Evolutionary conservation across 2,888 invertebrate genomes (phyloP).

Genomic region (Hemistola chrysoprasaria): DNA sequence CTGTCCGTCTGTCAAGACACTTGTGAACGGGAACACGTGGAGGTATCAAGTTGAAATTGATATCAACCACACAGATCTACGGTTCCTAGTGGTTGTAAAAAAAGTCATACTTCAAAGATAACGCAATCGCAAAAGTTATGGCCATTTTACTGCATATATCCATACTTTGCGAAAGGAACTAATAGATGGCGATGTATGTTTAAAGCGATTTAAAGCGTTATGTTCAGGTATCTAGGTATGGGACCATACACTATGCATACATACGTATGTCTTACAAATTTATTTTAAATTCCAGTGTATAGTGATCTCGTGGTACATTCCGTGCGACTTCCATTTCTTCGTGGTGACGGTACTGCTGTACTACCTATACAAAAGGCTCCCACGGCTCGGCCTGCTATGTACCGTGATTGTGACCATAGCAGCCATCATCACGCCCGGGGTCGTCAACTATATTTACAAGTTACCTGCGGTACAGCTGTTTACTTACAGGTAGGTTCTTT

Average conservation of each 20-base stretch:
- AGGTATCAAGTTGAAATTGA: too few species aligned
- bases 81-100: too few species aligned
- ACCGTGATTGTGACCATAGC: slow-evolving; percentile 53
- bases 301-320: slow-evolving; percentile 86
- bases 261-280: neutral
- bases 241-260: too few species aligned
- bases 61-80: too few species aligned
- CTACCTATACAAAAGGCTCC: slow-evolving; percentile 62
- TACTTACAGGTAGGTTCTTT: slow-evolving; percentile 75
- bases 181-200: too few species aligned
- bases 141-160: too few species aligned
- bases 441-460: slow-evolving; percentile 71
- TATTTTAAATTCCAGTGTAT: slow-evolving; percentile 79
- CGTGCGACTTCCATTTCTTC: slow-evolving; percentile 87
- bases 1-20: too few species aligned
- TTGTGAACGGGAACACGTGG: too few species aligned
- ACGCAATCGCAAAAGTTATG: too few species aligned
- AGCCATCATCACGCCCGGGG: slow-evolving; percentile 75
- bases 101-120: too few species aligned
- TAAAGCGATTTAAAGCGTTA: neutral
- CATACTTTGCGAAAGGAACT: too few species aligned
- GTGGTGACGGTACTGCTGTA: slow-evolving; percentile 76
- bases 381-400: slow-evolving; percentile 57
- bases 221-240: too few species aligned
- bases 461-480: slow-evolving; percentile 80